Percentiles rank a stretch among this genome's conserved stretches.
Conservation (phyloP, 2,797 vertebrate species). For the Corythornis leucogaster region DNA sequence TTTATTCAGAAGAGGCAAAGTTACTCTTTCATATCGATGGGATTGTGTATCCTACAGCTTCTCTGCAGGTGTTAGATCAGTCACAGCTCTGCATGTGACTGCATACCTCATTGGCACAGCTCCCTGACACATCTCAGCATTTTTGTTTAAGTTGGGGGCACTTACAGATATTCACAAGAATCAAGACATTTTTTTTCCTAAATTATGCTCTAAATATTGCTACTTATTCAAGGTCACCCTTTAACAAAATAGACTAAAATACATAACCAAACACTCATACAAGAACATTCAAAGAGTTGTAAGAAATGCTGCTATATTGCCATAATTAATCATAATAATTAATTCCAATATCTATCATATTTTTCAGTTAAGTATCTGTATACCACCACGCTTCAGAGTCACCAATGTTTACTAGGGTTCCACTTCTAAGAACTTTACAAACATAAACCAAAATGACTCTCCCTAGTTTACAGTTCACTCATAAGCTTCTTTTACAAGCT, state of each 20-base stretch:
- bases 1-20: neutral
- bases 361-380: neutral
- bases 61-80: neutral
- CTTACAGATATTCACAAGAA: neutral
- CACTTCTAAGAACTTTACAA: neutral
- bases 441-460: neutral
- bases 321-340: neutral
- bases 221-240: neutral
- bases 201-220: constrained; percentile 4
- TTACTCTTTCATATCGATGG: neutral
- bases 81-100: neutral
- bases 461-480: neutral
- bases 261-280: neutral
- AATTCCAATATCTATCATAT: neutral
- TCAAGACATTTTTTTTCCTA: neutral
- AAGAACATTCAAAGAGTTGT: neutral
- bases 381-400: neutral
- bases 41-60: neutral
- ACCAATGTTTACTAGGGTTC: neutral
- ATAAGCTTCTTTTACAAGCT: neutral
- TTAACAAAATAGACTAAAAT: constrained; percentile 6
- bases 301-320: neutral
- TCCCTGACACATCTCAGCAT: neutral
- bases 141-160: neutral
- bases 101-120: neutral